Evolutionary conservation across 2,113 vertebrate species (phyloP), one percentile per base, ranked within the genome.

Genomic region (Brachypodius melanocephalos): DNA sequence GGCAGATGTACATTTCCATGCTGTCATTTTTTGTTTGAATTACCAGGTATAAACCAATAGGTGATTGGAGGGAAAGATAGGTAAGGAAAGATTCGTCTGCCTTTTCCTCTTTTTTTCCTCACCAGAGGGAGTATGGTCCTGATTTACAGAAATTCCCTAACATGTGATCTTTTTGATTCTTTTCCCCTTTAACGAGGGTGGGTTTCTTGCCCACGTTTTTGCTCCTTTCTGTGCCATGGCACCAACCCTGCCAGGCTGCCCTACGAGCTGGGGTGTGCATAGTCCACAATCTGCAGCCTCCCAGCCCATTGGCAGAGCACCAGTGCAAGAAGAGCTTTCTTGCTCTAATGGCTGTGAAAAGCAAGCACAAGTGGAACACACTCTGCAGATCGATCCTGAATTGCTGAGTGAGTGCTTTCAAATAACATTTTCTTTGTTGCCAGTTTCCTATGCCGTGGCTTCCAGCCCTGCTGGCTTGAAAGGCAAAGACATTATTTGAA

Each of bases 251-350:
- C 34, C 10, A 17, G 66, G 51, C 28, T 66, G 43, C 22, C 6
- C 1, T 3, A 2, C 0, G 0, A 69, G 54, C 42, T 51, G 52
- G 28, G 40, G 6, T 8, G 3, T 2, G 3, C 12, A 6, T 12
- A 10, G 26, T 2, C 4, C 5, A 21, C 0, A 0, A 0, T 8
- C 32, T 73, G 16, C 45, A 28, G 16, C 12, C 45, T 74, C 48
- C 51, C 31, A 48, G 17, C 9, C 34, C 45, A 63, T 18, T 22
- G 40, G 24, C 28, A 62, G 55, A 45, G 20, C 51, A 3, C 1
- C n/a, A 88, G 38, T 46, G 51, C 13, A 2, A 40, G 46, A 9
- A 54, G 42, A 92, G 46, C 59, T 89, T 90, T 86, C 62, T 76
- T 80, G 45, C 55, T 77, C 38, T 92, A 77, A 82, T 72, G 73